These are phyloP conservation scores for Limenitis camilla DNA, from an alignment of 2,888 invertebrate species.

Conservation along the genomic window DNA sequence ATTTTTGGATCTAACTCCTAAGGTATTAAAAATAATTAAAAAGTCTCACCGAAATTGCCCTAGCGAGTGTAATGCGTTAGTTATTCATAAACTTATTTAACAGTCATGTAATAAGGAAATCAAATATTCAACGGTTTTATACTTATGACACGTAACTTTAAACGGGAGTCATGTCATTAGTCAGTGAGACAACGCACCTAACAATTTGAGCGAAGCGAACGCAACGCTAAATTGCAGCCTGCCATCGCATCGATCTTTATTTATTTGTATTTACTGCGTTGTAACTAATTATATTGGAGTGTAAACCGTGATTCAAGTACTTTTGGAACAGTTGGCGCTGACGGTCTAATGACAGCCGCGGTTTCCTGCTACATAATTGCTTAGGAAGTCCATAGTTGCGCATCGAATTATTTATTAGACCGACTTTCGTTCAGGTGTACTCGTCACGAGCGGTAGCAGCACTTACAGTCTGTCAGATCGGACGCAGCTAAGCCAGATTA, in stretches of 20 bases:
- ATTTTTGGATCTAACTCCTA: too few species aligned
- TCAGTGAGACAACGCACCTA: conserved; percentile 60
- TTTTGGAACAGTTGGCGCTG: conserved; percentile 69
- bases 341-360: conserved; percentile 68
- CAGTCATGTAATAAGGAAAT: too few species aligned
- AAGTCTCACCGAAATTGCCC: too few species aligned
- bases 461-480: conserved; percentile 67
- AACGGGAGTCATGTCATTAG: conserved; percentile 62
- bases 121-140: conserved; percentile 29
- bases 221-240: conserved; percentile 63
- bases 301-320: conserved; percentile 60
- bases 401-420: conserved; percentile 67
- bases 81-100: too few species aligned
- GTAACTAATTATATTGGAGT: conserved; percentile 62
- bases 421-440: conserved; percentile 44
- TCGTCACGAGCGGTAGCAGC: conserved; percentile 54
- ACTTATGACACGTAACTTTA: conserved; percentile 50
- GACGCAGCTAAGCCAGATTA: conserved; percentile 59
- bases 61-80: too few species aligned
- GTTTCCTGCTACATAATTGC: conserved; percentile 71
- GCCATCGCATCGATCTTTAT: conserved; percentile 66
- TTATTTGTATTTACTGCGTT: conserved; percentile 71
- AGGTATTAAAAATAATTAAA: too few species aligned
- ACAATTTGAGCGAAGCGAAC: conserved; percentile 59
- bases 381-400: conserved; percentile 60